Base-by-base conservation (phyloP, 2,797 vertebrate genomes). In the Caiman crocodilus region DNA sequence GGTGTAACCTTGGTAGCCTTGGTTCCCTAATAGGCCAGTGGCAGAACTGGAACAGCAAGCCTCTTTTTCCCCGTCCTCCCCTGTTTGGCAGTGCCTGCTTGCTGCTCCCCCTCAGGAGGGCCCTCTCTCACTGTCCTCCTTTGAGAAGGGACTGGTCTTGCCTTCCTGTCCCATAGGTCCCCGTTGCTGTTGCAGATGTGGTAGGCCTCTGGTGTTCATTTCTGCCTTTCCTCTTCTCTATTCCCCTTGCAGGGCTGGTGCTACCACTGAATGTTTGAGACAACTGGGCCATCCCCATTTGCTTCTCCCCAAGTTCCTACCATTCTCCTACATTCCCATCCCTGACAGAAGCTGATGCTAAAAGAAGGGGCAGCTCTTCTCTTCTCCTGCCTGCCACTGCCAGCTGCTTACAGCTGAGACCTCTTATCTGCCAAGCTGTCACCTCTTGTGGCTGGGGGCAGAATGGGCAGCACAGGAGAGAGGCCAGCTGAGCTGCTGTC, bases 261-360 rank as follows among this genome's bases (percentile, higher is more conserved):
- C 64, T 65, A n/a, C 28, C 17, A 26, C n/a, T 65, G 69, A 25
- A 61, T 32, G 69, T 42, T 35, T 73, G 13, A 14, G 69, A 23
- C 32, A 14, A 73, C 20, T 23, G 35, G 55, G 3, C 2, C 50
- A 0, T 82, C 79, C 26, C 28, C 35, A 0, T 0, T 0, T 16
- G 8, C 76, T 25, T 10, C 6, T 75, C 4, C 23, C 21, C 10
- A 63, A 25, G 28, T 6, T 12, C 13, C 25, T 78, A 73, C 59
- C 35, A 6, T 28, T 78, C 10, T 55, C 11, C 6, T 20, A 15
- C 58, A 25, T 57, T 50, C 42, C 14, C 14, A 14, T 63, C n/a
- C 56, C 60, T 30, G 1, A 5, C 0, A 2, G 13, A 6, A 57
- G 57, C 1, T 0, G 71, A 13, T 20, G 65, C 65, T 23, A 12